phyloP scores from a whole-genome alignment of 2,888 invertebrate species.

The Pterostichus niger region DNA sequence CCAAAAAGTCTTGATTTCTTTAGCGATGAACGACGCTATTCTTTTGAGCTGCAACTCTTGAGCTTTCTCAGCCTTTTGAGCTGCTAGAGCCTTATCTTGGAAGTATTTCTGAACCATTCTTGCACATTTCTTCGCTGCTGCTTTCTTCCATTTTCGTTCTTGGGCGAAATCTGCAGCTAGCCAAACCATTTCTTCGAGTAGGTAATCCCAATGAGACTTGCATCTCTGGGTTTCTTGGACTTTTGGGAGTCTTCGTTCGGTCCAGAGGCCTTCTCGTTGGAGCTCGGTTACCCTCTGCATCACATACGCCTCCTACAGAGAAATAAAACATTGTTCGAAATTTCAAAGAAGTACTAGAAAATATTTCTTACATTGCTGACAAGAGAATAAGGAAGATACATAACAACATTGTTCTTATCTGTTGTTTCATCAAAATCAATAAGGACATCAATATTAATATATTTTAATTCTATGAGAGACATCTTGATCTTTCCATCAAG shows the following conservation, averaged over 20 bases:
- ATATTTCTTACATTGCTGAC: not conserved
- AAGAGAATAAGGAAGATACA: constrained; percentile 12
- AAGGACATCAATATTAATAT: not conserved
- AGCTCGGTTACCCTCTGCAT: constrained; percentile 95
- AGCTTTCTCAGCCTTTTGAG: constrained; percentile 94
- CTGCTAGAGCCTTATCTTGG: constrained; percentile 93
- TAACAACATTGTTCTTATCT: not conserved
- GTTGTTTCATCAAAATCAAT: not conserved
- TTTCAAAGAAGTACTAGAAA: not conserved
- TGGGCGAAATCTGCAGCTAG: constrained; percentile 98
- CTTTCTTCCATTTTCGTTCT: constrained; percentile 98
- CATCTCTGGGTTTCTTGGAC: constrained; percentile 92
- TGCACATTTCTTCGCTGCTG: constrained; percentile 95
- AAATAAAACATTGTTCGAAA: constrained; percentile 1
- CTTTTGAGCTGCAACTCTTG: constrained; percentile 91
- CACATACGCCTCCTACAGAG: constrained; percentile 91
- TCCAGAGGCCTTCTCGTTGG: constrained; percentile 97
- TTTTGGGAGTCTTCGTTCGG: constrained; percentile 94
- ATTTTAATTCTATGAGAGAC: not conserved
- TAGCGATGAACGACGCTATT: constrained; percentile 94
- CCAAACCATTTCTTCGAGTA: constrained; percentile 99
- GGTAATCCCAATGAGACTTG: constrained; percentile 99
- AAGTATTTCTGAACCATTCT: constrained; percentile 95
- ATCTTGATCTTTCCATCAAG: not conserved
- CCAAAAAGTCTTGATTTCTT: constrained; percentile 97